Evolutionary conservation across 2,888 invertebrate genomes (phyloP).

Genomic region (Achlya flavicornis): DNA sequence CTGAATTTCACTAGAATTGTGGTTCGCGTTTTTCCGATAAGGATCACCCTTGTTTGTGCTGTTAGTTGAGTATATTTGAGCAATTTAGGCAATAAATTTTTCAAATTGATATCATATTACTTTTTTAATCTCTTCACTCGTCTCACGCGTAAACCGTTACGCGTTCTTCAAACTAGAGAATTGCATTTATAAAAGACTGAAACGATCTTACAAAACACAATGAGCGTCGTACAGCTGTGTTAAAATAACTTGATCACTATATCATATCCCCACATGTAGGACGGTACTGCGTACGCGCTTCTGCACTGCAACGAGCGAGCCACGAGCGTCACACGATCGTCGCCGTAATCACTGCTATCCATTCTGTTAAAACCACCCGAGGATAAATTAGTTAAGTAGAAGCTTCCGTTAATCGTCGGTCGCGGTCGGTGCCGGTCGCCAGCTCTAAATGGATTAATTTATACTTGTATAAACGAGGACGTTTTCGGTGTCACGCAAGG

Average conservation of each 20-base stretch:
- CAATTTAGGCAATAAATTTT: not conserved
- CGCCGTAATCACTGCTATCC: constrained; percentile 83
- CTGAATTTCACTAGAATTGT: constrained; percentile 8
- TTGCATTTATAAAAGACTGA: not conserved
- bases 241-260: constrained; percentile 51
- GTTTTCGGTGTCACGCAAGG: constrained; percentile 83
- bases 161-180: too few species aligned
- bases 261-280: constrained; percentile 32
- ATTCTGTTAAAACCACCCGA: constrained; percentile 85
- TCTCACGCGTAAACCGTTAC: too few species aligned
- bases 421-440: constrained; percentile 75
- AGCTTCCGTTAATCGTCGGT: constrained; percentile 84
- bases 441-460: constrained; percentile 84
- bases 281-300: constrained; percentile 46
- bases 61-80: not conserved
- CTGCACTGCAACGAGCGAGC: constrained; percentile 24
- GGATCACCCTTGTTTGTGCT: not conserved
- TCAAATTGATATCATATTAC: not conserved
- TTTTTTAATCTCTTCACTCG: not conserved
- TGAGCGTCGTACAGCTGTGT: constrained; percentile 46
- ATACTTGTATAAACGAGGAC: constrained; percentile 83
- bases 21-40: constrained; percentile 7
- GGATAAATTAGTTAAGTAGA: constrained; percentile 85
- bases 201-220: constrained; percentile 30
- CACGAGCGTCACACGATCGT: constrained; percentile 67